Base-by-base conservation (phyloP, 1,140 invertebrate genomes). In the Diachasmimorpha longicaudata region DNA sequence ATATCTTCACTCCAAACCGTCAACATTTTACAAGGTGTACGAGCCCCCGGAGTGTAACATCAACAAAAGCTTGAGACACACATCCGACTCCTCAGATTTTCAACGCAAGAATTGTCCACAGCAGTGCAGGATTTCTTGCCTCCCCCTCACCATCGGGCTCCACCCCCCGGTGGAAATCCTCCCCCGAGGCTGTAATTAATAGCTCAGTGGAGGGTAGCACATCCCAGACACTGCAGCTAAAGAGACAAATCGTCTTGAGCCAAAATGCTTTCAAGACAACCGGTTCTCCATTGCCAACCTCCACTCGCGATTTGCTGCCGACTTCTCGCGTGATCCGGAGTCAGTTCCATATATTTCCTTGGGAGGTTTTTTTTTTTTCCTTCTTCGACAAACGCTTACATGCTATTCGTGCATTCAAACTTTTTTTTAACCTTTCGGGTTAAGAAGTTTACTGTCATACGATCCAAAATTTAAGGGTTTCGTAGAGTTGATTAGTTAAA, bases 181-280 rank as follows among this genome's bases (percentile, higher is more conserved):
- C 68, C 74, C 74, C 46, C 14, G 21, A 55, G 52, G 37, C 44
- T 66, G 74, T 76, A 76, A 76, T 76, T 76, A 76, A 76, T 76
- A 71, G 69, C 74, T 76, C 23, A 58, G 19, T 48, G 19, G 68
- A 75, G 37, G 71, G 58, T 36, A 63, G 48, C 42, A 55, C 16
- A 36, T 37, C 16, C 52, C 48, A 72, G 71, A 19, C 46, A 46
- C 67, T 75, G 68, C 69, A 55, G 74, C 55, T 48, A 70, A 55
- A 48, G 58, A 71, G 78, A 77, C 75, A 77, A 73, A 77, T 72
- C 63, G 75, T 44, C 48, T 36, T 13, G 70, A 21, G 31, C 74
- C 44, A 16, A 46, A 73, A 75, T 71, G 70, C 75, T 79, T 74
- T 77, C 70, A 74, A 46, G 69, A 74, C 78, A 79, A 79, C 75